Conservation (phyloP, 1,140 invertebrate genomes). For the Venustaconcha ellipsiformis region DNA sequence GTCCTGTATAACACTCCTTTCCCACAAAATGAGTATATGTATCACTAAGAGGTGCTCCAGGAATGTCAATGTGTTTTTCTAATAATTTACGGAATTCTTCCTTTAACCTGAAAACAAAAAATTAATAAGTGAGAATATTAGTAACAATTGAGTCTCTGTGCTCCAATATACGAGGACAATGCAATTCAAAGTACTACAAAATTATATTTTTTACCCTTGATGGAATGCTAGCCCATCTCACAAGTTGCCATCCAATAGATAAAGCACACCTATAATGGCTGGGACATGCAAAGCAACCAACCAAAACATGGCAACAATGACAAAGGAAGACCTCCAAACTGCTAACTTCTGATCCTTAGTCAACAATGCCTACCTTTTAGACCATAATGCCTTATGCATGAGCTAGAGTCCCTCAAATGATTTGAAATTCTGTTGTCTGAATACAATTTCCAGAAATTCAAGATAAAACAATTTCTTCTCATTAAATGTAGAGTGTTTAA, state of each 20-base stretch:
- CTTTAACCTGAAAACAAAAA: constrained; percentile 67
- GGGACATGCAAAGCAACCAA: too few species aligned
- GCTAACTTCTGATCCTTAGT: too few species aligned
- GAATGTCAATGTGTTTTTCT: constrained; percentile 69
- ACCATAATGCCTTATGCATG: too few species aligned
- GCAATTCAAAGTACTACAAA: constrained; percentile 2
- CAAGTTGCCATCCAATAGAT: neutral
- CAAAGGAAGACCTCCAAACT: too few species aligned
- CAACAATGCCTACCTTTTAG: too few species aligned
- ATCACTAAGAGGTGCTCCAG: constrained; percentile 67
- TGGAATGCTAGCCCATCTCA: neutral
- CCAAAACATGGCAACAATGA: too few species aligned
- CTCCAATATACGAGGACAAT: constrained; percentile 1
- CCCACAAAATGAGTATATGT: constrained; percentile 95
- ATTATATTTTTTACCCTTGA: neutral
- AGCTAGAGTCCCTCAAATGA: too few species aligned
- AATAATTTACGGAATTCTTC: constrained; percentile 93
- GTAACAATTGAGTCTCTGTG: neutral
- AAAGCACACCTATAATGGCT: too few species aligned
- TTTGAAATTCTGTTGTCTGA: too few species aligned
- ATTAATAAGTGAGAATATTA: constrained; percentile 1
- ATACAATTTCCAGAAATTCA: too few species aligned
- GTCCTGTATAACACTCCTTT: constrained; percentile 91
- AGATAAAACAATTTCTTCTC: too few species aligned
- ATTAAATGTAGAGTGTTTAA: too few species aligned